Base-by-base conservation (phyloP, 2,797 vertebrate species). In the Tenualosa thibaudeaui region DNA sequence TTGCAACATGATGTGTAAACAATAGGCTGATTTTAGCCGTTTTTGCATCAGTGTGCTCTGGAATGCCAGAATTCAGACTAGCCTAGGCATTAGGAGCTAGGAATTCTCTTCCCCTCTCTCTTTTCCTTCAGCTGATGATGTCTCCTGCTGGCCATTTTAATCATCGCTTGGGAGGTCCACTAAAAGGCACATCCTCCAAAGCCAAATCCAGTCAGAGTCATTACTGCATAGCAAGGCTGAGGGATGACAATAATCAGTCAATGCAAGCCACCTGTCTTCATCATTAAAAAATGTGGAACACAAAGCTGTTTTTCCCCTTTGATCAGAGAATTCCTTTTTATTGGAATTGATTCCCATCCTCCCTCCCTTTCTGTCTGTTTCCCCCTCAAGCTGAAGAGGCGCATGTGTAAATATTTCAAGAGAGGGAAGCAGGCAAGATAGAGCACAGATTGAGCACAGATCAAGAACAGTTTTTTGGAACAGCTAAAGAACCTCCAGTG, bases 351-450 rank as follows among this genome's bases (percentile, higher is more conserved):
- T 85, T 81, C 71, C 4, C 68, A 43, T 10, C 12, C 13, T 37
- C 26, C 15, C 65, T 13, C 12, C 22, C 7, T 62, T 24, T 43
- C 26, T 71, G 2, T 26, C 62, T 65, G 7, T 31, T 9, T 83
- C 81, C 81, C 65, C 65, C 7, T 2, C 54, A 78, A 68, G 54
- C 65, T 86, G 43, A 82, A 62, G 83, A 50, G 71, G 82, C 49
- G 60, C 53, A 31, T 81, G 84, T 87, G 83, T 85, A 87, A 88
- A 87, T 88, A 87, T 89, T 89, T 88, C 71, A 60, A 88, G 54
- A 86, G 75, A 37, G 19, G 2, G 56, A 46, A 86, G 62, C 58
- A 56, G 50, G 54, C 81, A 31, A 82, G 54, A 46, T 78, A n/a
- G n/a, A n/a, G n/a, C n/a, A n/a, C n/a, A n/a, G n/a, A n/a, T n/a